These are phyloP conservation scores for Lutraria lutraria DNA, from an alignment of 2,888 invertebrate species.

Conservation along the genomic window DNA sequence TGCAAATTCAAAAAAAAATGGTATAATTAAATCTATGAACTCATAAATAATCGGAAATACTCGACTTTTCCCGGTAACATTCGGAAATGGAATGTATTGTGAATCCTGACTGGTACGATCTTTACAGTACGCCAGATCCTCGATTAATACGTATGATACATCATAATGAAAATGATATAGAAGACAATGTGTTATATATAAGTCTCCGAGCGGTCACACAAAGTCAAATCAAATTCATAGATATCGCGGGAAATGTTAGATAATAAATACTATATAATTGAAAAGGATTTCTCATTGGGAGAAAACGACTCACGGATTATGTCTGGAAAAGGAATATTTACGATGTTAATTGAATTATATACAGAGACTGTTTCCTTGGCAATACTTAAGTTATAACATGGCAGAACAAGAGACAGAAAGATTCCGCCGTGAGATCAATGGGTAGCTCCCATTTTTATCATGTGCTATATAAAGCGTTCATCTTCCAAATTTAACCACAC, in stretches of 20 bases:
- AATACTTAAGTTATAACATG: not conserved
- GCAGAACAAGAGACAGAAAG: not conserved
- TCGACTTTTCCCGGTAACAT: not conserved
- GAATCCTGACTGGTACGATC: too few relatives aligned
- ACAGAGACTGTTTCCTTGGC: not conserved
- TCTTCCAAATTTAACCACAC: too few relatives aligned
- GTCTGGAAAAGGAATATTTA: constrained; percentile 10
- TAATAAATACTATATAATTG: constrained; percentile 8
- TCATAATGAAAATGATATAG: not conserved
- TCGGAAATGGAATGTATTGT: not conserved
- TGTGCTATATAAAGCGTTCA: not conserved
- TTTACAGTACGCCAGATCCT: too few relatives aligned
- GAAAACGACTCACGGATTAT: not conserved
- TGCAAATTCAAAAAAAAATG: too few relatives aligned
- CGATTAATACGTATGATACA: not conserved
- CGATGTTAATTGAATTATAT: constrained; percentile 17
- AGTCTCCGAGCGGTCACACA: not conserved
- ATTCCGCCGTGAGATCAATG: not conserved
- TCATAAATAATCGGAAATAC: not conserved
- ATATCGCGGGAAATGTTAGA: not conserved
- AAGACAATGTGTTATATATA: not conserved
- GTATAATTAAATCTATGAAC: too few relatives aligned
- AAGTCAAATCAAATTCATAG: not conserved
- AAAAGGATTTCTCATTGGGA: not conserved
- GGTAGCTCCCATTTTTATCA: not conserved